Evolutionary conservation across 2,113 vertebrate species (phyloP).

Genomic region (Hucho hucho): DNA sequence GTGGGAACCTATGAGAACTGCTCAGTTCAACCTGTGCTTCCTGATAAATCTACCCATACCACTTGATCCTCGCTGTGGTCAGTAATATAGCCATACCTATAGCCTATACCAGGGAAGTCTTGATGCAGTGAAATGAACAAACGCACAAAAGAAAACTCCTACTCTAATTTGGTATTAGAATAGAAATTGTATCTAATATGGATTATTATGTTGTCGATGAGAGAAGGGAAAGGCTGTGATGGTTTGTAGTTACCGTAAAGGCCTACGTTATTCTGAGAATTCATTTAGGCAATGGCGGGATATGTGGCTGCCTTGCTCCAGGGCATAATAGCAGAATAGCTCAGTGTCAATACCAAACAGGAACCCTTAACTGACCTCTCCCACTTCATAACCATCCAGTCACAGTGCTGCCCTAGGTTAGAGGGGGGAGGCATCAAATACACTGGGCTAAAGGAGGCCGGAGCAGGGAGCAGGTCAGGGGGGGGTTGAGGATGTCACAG

Average conservation of each 20-base stretch:
- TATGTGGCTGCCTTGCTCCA: constrained; percentile 36
- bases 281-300: too few relatives aligned
- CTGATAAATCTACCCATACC: constrained; percentile 57
- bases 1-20: constrained; percentile 61
- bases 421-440: constrained; percentile 39
- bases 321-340: constrained; percentile 41
- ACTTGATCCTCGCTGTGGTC: constrained; percentile 50
- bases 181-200: too few relatives aligned
- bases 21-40: constrained; percentile 59
- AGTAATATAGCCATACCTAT: too few relatives aligned
- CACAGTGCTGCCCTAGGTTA: constrained; percentile 39
- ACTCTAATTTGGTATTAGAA: too few relatives aligned
- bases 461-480: constrained; percentile 22
- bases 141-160: too few relatives aligned
- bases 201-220: too few relatives aligned
- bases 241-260: too few relatives aligned
- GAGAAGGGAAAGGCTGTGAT: too few relatives aligned
- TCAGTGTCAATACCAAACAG: constrained; percentile 50
- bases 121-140: neutral
- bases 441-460: constrained; percentile 42
- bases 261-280: too few relatives aligned
- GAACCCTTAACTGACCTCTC: constrained; percentile 49
- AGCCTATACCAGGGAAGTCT: neutral
- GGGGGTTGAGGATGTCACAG: constrained; percentile 57
- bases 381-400: constrained; percentile 41